A percentile compares a stretch with the other conserved stretches of the same genome.
Evolutionary conservation across 1,140 invertebrate species (phyloP).

Genomic region (Argopecten irradians): DNA sequence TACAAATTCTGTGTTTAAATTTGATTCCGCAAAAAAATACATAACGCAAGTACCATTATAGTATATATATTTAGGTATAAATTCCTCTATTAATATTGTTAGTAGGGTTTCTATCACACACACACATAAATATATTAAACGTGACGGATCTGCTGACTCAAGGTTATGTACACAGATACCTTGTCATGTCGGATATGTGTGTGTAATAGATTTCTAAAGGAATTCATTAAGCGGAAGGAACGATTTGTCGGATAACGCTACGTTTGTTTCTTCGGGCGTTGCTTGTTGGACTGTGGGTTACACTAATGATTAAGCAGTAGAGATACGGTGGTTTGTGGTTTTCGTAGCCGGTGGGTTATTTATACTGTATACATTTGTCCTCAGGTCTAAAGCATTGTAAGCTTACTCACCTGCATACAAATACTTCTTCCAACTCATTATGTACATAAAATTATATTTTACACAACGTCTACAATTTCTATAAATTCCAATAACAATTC

Average conservation of each 20-base stretch:
- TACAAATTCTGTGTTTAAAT: no score
- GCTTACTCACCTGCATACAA: neutral
- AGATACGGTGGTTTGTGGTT: neutral
- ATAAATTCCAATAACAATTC: neutral
- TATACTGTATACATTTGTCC: neutral
- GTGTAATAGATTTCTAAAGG: conserved; percentile 22
- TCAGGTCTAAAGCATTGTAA: neutral
- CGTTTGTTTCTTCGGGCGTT: conserved; percentile 2
- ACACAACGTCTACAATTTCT: neutral
- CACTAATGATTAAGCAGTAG: neutral
- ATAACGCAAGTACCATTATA: no score
- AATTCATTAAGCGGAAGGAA: conserved; percentile 15
- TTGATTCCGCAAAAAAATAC: no score
- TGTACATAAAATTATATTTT: neutral
- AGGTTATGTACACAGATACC: conserved; percentile 1
- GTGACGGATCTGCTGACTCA: neutral
- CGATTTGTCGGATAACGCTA: conserved; percentile 9
- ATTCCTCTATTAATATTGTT: neutral
- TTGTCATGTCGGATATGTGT: neutral
- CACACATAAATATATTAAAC: conserved; percentile 11
- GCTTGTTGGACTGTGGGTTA: conserved; percentile 8
- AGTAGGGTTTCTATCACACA: neutral
- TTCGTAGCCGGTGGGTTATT: conserved; percentile 3
- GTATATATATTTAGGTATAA: neutral
- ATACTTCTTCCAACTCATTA: neutral